Conservation (phyloP, 2,888 invertebrate species). For the Baccha elongata region DNA sequence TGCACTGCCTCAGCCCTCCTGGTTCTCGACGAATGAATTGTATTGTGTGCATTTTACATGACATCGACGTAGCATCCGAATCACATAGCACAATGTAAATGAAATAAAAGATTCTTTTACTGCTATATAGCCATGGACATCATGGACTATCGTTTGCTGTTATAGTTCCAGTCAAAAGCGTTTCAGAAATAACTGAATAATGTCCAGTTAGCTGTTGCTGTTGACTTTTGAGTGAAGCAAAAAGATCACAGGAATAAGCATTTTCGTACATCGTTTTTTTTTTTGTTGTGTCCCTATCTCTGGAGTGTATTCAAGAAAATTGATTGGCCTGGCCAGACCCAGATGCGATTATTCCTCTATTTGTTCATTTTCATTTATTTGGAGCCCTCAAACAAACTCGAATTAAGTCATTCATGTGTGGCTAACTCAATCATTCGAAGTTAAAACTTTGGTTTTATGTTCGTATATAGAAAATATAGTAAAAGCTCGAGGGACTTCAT, state of each 20-base stretch:
- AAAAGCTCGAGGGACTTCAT: not conserved
- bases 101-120: slow-evolving; percentile 15
- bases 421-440: slow-evolving; percentile 8
- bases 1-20: not conserved
- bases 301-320: slow-evolving; percentile 12
- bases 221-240: slow-evolving; percentile 14
- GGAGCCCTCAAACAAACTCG: slow-evolving; percentile 3
- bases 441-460: not conserved
- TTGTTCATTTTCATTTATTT: slow-evolving; percentile 18
- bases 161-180: not conserved
- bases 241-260: not conserved
- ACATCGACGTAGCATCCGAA: slow-evolving; percentile 3
- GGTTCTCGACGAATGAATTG: not conserved
- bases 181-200: slow-evolving; percentile 21
- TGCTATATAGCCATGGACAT: not conserved
- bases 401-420: slow-evolving; percentile 25
- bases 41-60: slow-evolving; percentile 11
- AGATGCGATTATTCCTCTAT: slow-evolving; percentile 5
- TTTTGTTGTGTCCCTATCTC: not conserved
- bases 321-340: not conserved
- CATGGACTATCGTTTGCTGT: not conserved
- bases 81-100: slow-evolving; percentile 17
- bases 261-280: not conserved
- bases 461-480: not conserved
- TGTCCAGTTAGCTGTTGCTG: slow-evolving; percentile 22